Percentiles rank a stretch among this genome's conserved stretches.
Conservation (phyloP, 2,797 vertebrate genomes). For the Falco columbarius region DNA sequence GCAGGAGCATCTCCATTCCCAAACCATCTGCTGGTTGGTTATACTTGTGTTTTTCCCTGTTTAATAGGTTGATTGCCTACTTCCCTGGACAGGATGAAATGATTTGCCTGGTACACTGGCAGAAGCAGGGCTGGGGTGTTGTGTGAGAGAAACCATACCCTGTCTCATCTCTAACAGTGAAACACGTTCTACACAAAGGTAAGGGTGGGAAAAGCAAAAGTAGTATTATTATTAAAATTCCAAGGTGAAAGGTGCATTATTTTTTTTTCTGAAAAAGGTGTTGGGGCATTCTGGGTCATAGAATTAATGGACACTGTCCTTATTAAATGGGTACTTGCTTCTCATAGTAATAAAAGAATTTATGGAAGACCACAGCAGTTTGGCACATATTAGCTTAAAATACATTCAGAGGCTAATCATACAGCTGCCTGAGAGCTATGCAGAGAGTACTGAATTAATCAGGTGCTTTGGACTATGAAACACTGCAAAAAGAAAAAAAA, state of each 20-base stretch:
- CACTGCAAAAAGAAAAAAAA: background rate
- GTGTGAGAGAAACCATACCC: background rate
- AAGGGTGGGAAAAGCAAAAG: background rate
- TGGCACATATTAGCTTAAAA: background rate
- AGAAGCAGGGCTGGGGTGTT: background rate
- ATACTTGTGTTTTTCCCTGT: background rate
- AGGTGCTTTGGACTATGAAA: background rate
- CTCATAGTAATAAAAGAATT: background rate
- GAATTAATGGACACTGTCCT: background rate
- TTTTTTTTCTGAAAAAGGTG: background rate
- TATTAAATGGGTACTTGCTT: background rate
- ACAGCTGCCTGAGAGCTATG: background rate
- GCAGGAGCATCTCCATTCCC: background rate
- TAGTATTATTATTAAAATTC: background rate
- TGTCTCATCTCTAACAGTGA: background rate
- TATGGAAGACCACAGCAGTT: background rate
- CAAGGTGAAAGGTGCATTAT: background rate
- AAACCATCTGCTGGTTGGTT: background rate
- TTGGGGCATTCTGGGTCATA: background rate
- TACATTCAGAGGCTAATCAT: background rate
- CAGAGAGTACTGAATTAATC: conserved; percentile 16
- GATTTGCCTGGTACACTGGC: background rate
- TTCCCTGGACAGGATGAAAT: background rate
- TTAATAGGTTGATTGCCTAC: background rate
- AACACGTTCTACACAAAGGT: background rate